phyloP scores from a whole-genome alignment of 2,888 invertebrate genomes.

The Onchidella celtica region DNA sequence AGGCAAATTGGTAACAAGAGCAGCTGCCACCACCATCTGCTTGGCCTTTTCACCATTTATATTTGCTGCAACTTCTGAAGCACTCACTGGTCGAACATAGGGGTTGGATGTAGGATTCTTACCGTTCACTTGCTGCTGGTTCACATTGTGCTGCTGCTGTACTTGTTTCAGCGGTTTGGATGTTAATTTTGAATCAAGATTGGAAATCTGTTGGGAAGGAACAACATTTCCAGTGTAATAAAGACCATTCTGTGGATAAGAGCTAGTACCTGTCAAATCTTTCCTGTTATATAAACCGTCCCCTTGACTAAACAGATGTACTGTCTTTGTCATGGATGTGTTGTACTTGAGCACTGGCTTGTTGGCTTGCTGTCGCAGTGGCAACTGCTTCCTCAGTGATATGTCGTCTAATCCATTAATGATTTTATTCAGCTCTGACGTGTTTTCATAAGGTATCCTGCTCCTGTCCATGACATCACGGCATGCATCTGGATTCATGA shows the following conservation, averaged over 20 bases:
- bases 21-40: slow-evolving; percentile 17
- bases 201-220: not conserved
- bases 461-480: slow-evolving; percentile 25
- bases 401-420: slow-evolving; percentile 65
- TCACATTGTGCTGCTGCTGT: not conserved
- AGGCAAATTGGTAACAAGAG: slow-evolving; percentile 20
- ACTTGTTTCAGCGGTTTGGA: not conserved
- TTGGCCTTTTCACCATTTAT: slow-evolving; percentile 17
- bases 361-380: slow-evolving; percentile 67
- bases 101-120: slow-evolving; percentile 56
- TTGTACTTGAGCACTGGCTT: slow-evolving; percentile 73
- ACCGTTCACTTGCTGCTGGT: not conserved
- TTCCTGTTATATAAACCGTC: slow-evolving; percentile 51
- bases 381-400: slow-evolving; percentile 72
- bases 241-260: slow-evolving; percentile 1
- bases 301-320: slow-evolving; percentile 64
- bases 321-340: slow-evolving; percentile 63
- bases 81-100: slow-evolving; percentile 74
- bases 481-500: slow-evolving; percentile 41
- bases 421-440: not conserved
- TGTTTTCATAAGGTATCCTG: slow-evolving; percentile 4
- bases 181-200: not conserved
- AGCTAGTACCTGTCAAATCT: slow-evolving; percentile 15
- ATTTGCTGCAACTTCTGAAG: slow-evolving; percentile 65
- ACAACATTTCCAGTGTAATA: slow-evolving; percentile 14